Percentiles rank a stretch among this genome's conserved stretches.
These are phyloP conservation scores for Centropus unirufus DNA, from an alignment of 2,113 vertebrate genomes.

Conservation along the genomic window DNA sequence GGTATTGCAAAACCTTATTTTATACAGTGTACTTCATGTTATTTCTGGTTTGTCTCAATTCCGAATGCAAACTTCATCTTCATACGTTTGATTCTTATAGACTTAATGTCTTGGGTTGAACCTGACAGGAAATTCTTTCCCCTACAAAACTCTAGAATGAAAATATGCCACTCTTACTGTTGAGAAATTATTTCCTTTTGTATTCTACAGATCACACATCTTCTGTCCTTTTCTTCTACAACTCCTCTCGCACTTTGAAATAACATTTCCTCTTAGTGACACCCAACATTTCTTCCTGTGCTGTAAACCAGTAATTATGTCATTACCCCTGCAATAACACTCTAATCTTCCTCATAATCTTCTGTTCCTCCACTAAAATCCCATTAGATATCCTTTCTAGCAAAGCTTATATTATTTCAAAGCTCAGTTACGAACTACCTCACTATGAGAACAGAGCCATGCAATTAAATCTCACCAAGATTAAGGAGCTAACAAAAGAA, in stretches of 20 bases:
- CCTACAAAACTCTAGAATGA: not conserved
- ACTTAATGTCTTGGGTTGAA: not conserved
- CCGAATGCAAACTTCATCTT: not conserved
- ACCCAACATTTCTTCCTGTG: not conserved
- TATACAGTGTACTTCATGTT: not conserved
- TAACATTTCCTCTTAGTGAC: not conserved
- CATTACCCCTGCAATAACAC: constrained; percentile 41
- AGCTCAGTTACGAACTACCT: constrained; percentile 18
- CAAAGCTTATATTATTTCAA: constrained; percentile 17
- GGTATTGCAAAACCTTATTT: not conserved
- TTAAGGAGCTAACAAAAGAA: constrained; percentile 9
- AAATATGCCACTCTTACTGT: not conserved
- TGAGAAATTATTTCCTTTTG: not conserved
- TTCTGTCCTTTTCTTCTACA: not conserved
- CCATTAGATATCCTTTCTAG: constrained; percentile 25
- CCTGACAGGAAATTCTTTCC: not conserved
- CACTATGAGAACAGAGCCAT: not conserved
- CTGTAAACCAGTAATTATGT: constrained; percentile 23
- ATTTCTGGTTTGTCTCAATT: not conserved
- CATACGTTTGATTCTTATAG: not conserved
- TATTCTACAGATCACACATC: not conserved
- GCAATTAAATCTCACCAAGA: constrained; percentile 45
- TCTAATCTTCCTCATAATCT: constrained; percentile 26
- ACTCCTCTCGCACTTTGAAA: not conserved
- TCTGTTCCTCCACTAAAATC: constrained; percentile 27